Evolutionary conservation across 2,113 vertebrate species (phyloP).

Genomic region (Xiphophorus couchianus): DNA sequence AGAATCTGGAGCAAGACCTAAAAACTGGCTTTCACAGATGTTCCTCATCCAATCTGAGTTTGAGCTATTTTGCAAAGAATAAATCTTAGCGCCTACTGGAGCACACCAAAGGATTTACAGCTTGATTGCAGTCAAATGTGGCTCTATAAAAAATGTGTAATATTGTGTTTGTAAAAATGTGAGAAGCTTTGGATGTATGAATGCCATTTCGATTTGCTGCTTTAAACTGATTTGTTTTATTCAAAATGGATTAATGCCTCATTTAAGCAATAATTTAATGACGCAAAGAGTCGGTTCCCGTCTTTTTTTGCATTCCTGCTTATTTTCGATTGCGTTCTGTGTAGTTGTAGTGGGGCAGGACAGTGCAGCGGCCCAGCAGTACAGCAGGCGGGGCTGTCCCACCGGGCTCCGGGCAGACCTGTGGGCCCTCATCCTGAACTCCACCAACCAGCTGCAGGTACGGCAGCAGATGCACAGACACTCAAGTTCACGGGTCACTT

Average conservation of each 20-base stretch:
- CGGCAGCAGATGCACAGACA: constrained; percentile 11
- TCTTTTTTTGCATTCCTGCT: not conserved
- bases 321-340: not conserved
- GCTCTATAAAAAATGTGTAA: too few species aligned
- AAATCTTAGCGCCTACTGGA: not conserved
- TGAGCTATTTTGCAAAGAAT: not conserved
- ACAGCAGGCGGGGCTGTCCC: constrained; percentile 92
- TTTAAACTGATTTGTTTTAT: not conserved
- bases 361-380: constrained; percentile 94
- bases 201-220: not conserved
- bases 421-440: constrained; percentile 94
- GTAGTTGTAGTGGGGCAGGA: constrained; percentile 90
- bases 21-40: too few species aligned
- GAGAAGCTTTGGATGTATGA: not conserved
- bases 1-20: not conserved
- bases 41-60: too few species aligned
- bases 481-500: constrained; percentile 1
- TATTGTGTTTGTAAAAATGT: not conserved
- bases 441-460: constrained; percentile 92
- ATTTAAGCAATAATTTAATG: not conserved
- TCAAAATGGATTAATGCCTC: not conserved
- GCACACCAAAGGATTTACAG: too few species aligned
- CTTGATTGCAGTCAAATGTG: too few species aligned
- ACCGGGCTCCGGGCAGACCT: constrained; percentile 91
- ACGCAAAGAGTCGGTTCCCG: not conserved